Evolutionary conservation across 2,888 invertebrate genomes (phyloP).

Genomic region (Cryptocheilus praepositus): DNA sequence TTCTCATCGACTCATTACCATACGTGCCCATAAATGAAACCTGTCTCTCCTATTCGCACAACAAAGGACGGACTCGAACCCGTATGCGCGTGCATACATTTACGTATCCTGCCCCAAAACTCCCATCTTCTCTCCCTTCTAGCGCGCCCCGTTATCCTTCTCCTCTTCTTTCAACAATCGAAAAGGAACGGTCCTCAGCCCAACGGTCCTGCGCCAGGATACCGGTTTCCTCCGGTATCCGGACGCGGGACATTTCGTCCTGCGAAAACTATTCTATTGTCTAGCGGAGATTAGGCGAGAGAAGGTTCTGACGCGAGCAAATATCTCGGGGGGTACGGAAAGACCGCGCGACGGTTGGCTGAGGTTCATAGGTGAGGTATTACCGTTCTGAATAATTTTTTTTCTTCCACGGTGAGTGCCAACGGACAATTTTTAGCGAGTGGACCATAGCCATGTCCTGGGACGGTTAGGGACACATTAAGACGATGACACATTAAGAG

Average conservation of each 20-base stretch:
- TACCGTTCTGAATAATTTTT: too few species aligned
- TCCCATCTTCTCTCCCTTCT: constrained; percentile 44
- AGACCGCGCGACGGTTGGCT: too few species aligned
- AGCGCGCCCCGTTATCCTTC: constrained; percentile 49
- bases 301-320: not conserved
- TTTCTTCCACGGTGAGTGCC: too few species aligned
- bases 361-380: too few species aligned
- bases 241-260: constrained; percentile 69
- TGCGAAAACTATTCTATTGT: constrained; percentile 26
- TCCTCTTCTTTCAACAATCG: constrained; percentile 19
- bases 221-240: constrained; percentile 70
- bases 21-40: constrained; percentile 69
- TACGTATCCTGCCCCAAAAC: constrained; percentile 36
- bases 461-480: too few species aligned
- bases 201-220: constrained; percentile 73
- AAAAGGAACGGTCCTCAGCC: constrained; percentile 39
- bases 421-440: too few species aligned
- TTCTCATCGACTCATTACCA: constrained; percentile 61
- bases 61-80: constrained; percentile 55
- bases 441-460: too few species aligned
- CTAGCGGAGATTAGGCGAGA: constrained; percentile 22
- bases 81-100: constrained; percentile 49
- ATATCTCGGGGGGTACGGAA: too few species aligned
- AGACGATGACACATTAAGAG: too few species aligned
- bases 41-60: constrained; percentile 63